phyloP scores from a whole-genome alignment of 2,797 vertebrate species.

The Bufotes viridis region DNA sequence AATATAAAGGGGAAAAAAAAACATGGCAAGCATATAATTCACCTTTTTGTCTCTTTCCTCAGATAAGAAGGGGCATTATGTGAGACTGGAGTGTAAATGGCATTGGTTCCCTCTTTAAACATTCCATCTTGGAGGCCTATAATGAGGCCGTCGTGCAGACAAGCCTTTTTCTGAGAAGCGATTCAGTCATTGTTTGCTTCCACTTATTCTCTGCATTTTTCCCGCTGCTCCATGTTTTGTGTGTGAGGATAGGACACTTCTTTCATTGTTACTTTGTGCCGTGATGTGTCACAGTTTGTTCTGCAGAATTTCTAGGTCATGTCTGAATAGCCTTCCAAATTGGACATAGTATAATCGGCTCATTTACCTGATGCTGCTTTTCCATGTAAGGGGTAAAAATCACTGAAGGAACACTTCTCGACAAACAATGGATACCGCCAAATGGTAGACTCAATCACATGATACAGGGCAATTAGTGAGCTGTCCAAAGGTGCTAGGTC shows the following conservation, averaged over 20 bases:
- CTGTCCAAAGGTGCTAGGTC: background rate
- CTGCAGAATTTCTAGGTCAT: conserved; percentile 52
- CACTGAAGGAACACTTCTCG: background rate
- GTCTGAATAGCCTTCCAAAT: conserved; percentile 29
- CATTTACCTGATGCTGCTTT: conserved; percentile 35
- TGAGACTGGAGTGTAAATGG: conserved; percentile 6
- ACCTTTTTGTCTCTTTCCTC: background rate
- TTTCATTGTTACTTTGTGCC: conserved; percentile 31
- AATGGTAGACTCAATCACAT: background rate
- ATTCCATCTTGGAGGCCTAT: background rate
- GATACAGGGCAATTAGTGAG: conserved; percentile 17
- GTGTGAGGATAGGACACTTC: conserved; percentile 2
- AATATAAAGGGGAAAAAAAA: background rate
- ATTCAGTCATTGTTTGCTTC: conserved; percentile 18
- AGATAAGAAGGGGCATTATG: background rate
- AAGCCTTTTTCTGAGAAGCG: background rate
- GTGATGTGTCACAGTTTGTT: conserved; percentile 43
- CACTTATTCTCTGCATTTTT: conserved; percentile 10
- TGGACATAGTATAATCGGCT: conserved; percentile 21
- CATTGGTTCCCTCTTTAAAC: background rate
- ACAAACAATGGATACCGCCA: background rate
- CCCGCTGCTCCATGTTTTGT: conserved; percentile 43
- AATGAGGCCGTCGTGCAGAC: background rate
- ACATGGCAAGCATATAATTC: background rate
- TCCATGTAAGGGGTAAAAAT: conserved; percentile 28